Conservation (phyloP, 2,113 vertebrate species). For the Rallus limicola region DNA sequence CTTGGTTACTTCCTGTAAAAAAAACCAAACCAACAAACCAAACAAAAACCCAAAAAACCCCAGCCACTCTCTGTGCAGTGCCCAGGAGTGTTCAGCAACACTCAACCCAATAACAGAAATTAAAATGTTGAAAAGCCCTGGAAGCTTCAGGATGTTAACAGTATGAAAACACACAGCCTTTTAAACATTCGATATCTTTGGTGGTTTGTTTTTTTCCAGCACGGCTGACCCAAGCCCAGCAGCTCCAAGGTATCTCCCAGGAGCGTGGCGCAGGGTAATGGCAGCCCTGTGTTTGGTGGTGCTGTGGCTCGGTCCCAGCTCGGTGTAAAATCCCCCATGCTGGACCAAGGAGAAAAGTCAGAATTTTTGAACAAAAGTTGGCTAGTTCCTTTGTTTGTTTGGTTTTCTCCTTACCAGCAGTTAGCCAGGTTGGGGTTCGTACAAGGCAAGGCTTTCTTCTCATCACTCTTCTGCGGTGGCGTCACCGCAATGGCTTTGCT, state of each 20-base stretch:
- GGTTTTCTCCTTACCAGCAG: neutral
- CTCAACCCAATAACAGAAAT: neutral
- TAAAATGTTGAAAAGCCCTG: neutral
- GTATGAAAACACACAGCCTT: neutral
- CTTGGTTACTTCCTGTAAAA: conserved; percentile 33
- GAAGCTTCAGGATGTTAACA: neutral
- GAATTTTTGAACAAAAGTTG: neutral
- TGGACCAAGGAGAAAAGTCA: neutral
- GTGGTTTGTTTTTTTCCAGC: neutral
- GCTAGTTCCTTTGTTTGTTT: neutral
- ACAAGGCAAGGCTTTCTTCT: neutral
- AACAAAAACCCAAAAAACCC: too few relatives aligned
- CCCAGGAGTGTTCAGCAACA: neutral
- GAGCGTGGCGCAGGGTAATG: accelerated
- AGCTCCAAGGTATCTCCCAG: neutral
- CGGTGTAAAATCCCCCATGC: accelerated
- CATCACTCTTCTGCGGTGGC: neutral
- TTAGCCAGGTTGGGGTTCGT: neutral
- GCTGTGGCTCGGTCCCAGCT: accelerated
- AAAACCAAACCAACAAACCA: neutral
- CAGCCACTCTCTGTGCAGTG: neutral
- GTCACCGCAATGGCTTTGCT: neutral
- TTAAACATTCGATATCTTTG: neutral
- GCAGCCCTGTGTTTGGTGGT: neutral
- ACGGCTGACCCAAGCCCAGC: neutral